Conservation (phyloP, 1,140 invertebrate species). For the Diorhabda carinulata region DNA sequence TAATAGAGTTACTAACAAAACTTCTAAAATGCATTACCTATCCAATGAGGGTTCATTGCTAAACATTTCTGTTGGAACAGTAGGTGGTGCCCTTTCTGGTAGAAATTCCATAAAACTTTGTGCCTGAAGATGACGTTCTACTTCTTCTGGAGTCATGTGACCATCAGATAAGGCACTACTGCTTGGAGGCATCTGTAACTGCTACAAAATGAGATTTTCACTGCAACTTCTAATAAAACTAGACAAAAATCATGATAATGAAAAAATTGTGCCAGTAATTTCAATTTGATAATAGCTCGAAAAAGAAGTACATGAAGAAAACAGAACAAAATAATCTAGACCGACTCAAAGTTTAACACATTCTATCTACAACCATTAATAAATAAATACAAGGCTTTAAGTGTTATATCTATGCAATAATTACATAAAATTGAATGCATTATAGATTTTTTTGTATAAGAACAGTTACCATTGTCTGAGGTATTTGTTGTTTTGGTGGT, state of each 20-base stretch:
- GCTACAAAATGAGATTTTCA: conserved; percentile 19
- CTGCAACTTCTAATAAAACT: too few species aligned
- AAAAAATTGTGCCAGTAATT: too few species aligned
- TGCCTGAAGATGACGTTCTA: conserved; percentile 84
- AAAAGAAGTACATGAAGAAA: too few species aligned
- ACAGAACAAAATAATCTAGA: too few species aligned
- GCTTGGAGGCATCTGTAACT: conserved; percentile 46
- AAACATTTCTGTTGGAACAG: conserved; percentile 88
- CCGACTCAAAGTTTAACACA: too few species aligned
- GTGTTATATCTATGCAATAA: too few species aligned
- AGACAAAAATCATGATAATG: too few species aligned
- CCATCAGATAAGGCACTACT: conserved; percentile 60
- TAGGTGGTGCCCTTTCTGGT: conserved; percentile 79
- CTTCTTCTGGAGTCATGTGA: conserved; percentile 87
- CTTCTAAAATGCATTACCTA: conserved; percentile 52
- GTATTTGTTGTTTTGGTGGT: conserved; percentile 45
- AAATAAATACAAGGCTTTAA: too few species aligned
- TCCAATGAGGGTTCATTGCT: conserved; percentile 84
- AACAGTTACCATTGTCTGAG: conserved; percentile 40
- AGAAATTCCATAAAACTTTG: conserved; percentile 77
- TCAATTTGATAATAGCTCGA: too few species aligned
- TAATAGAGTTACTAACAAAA: too few species aligned
- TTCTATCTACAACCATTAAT: too few species aligned
- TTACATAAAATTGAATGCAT: too few species aligned
- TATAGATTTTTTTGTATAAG: neutral